Conservation (phyloP, 53 echinoderm and acorn worm species). For the Antedon mediterranea region DNA sequence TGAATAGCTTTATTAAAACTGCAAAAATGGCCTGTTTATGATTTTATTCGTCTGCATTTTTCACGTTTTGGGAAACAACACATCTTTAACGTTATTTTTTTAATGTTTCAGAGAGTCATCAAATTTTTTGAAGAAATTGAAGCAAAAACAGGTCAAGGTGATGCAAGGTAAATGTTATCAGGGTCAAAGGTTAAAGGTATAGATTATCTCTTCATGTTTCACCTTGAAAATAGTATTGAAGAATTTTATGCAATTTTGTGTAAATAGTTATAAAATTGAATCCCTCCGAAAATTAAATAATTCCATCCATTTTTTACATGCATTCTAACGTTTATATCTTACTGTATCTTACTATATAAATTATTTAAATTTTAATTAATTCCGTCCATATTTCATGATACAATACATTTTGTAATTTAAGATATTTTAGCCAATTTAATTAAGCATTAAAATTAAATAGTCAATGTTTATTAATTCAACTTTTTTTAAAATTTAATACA, state of each 20-base stretch:
- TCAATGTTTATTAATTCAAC: too few species aligned
- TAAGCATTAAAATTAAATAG: too few species aligned
- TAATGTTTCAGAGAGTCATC: slow-evolving; percentile 48
- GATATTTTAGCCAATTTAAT: too few species aligned
- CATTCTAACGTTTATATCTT: too few species aligned
- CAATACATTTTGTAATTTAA: too few species aligned
- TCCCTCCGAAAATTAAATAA: not conserved
- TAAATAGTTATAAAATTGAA: not conserved
- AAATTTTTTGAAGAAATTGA: slow-evolving; percentile 57
- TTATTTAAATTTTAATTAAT: too few species aligned
- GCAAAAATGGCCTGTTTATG: not conserved
- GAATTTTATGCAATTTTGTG: not conserved
- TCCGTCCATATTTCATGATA: too few species aligned
- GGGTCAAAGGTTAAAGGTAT: not conserved
- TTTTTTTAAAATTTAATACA: too few species aligned
- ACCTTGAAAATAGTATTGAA: not conserved
- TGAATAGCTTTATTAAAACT: too few species aligned
- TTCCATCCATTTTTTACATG: too few species aligned
- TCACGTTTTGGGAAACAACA: not conserved
- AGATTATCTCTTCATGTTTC: not conserved
- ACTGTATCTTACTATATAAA: too few species aligned
- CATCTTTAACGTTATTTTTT: not conserved
- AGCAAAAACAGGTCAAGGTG: slow-evolving; percentile 23
- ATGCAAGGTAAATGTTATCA: not conserved
- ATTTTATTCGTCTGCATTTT: not conserved